Percentiles rank a stretch among this genome's conserved stretches.
These are phyloP conservation scores for Drosophila barbarae DNA, from an alignment of 2,888 invertebrate genomes.

Conservation along the genomic window DNA sequence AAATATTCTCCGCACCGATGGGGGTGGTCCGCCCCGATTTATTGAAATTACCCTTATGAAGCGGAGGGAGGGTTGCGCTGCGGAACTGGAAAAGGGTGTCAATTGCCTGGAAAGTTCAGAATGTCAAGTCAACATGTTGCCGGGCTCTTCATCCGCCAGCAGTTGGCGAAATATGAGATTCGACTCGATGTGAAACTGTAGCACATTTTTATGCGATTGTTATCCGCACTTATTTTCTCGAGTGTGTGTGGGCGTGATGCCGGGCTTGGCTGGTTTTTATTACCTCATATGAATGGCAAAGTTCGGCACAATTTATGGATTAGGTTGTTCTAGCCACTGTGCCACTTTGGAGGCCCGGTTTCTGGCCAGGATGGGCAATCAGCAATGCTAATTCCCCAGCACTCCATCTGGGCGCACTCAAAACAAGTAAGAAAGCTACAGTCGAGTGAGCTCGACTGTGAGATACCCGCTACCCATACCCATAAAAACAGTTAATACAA, in stretches of 20 bases:
- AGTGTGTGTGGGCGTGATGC: conserved; percentile 9
- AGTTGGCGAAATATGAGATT: conserved; percentile 64
- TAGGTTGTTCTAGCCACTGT: conserved; percentile 6
- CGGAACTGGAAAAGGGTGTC: conserved; percentile 67
- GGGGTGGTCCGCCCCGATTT: conserved; percentile 50
- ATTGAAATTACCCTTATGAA: conserved; percentile 72
- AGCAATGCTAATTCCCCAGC: conserved; percentile 15
- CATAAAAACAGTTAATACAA: too few relatives aligned
- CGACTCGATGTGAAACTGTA: conserved; percentile 44
- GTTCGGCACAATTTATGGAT: conserved; percentile 18
- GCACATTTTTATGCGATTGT: conserved; percentile 39
- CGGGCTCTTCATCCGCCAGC: conserved; percentile 42
- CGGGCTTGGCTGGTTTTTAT: conserved; percentile 24
- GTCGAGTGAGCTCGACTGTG: too few relatives aligned
- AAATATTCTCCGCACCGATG: conserved; percentile 34
- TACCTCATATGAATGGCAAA: conserved; percentile 30
- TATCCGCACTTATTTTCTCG: conserved; percentile 15
- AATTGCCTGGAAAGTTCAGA: conserved; percentile 62
- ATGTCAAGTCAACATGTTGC: conserved; percentile 78
- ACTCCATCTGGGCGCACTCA: conserved; percentile 10
- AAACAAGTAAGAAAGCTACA: too few relatives aligned
- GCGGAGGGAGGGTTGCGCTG: conserved; percentile 46
- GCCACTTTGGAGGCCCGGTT: neutral
- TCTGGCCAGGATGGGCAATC: conserved; percentile 20
- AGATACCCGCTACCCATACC: too few relatives aligned